Base-by-base conservation (phyloP, 37 sponge, comb jelly and placozoan species). In the Dysidea cf. avara region DNA sequence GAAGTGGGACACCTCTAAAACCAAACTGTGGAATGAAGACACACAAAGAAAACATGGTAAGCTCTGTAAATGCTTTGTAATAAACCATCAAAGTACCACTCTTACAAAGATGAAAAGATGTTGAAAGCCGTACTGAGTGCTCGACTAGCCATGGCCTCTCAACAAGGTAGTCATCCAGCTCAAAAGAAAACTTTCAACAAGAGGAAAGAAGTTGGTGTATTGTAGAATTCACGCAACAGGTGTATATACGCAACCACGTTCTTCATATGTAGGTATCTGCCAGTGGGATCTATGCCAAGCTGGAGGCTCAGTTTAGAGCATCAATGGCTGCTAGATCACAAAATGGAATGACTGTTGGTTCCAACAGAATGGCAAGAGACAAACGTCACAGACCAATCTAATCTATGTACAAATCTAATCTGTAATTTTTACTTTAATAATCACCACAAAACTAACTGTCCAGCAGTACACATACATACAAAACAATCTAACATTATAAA, bases 21-120 rank as follows among this genome's bases (percentile, higher is more conserved):
- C 87, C 12, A 16, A 22, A 29, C 59, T 79, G 30, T 86, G 83
- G 92, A 91, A 91, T 50, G 83, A 82, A 55, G 92, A 91, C 75
- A 76, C 69, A 62, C 92, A 91, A 49, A 63, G 92, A 61, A 78
- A 82, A 48, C 62, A 70, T 59, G 92, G 92, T 91, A 78, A 34
- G 74, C 22, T 6, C 40, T 31, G 11, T 18, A 2, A 69, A 12
- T 9, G 1, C 1, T 20, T 17, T 30, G 5, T 30, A 13, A 1
- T 5, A 33, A 30, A 29, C 16, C 17, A 1, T 54, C 7, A 30
- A 17, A 31, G 14, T 30, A 43, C 5, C 39, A 3, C 17, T 33
- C 21, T 48, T 55, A 1, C 26, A 22, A 55, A 83, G 71, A 76
- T 39, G 64, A 68, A 53, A 35, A 56, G 18, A 73, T 59, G 46